Evolutionary conservation across 2,888 invertebrate genomes (phyloP), one percentile per base, ranked within the genome.

Genomic region (Erebia palarica): DNA sequence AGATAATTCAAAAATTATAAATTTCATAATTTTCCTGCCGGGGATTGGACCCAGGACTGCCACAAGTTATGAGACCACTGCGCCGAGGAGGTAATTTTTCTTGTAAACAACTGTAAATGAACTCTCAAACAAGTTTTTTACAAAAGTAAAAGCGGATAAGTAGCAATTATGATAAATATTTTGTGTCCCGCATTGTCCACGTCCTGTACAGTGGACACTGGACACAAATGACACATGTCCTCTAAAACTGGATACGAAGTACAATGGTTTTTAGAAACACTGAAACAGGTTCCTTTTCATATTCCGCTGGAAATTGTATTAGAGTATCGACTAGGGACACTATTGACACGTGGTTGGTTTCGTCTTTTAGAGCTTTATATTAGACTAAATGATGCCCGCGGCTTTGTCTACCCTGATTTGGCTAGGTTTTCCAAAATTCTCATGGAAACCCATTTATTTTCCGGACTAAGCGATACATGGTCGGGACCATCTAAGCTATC

Each of bases 201-300:
- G 16, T 16, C 16, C 16, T 9, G 5, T n/a, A 55, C 55, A 16
- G 18, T 55, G 55, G 55, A 16, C 55, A 16, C 55, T 55, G 55
- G 55, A 16, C 55, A 55, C 55, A 55, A 55, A 16, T 18, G 55
- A 55, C 55, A 16, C 55, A 55, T 55, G 55, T 55, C 16, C 9
- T 18, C 0, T 18, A 16, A 8, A 9, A 36, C 16, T 7, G 55
- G n/a, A 69, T 63, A 16, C 18, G 51, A 11, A 16, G 44, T 58
- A 63, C 14, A 51, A 10, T 42, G 11, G 27, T 21, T 55, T 66
- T 14, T 27, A 11, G 47, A 49, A 63, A 63, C 47, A 47, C 53
- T n/a, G 14, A 69, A 72, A 69, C 72, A 65, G 69, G 72, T 69
- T 72, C 65, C 18, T 59, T 60, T 68, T 42, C 16, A 65, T 13